Evolutionary conservation across 2,888 invertebrate genomes (phyloP).

Genomic region (Lithophane ornitopus): DNA sequence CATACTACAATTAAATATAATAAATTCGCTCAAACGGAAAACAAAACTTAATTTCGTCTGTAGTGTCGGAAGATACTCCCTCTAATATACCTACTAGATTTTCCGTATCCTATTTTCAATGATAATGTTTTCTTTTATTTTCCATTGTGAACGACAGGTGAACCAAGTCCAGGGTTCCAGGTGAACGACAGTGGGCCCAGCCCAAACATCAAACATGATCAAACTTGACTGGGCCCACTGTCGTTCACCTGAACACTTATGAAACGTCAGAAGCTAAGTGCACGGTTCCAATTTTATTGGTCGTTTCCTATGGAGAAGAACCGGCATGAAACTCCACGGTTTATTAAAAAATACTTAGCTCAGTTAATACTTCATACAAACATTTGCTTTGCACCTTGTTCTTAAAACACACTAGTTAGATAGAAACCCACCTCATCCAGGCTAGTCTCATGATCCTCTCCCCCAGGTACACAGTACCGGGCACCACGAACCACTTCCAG

Average conservation of each 20-base stretch:
- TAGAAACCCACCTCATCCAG: conserved; percentile 82
- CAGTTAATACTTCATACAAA: no score
- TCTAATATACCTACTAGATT: background rate
- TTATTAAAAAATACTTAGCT: background rate
- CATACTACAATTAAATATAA: background rate
- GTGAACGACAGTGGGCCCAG: no score
- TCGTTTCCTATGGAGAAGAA: background rate
- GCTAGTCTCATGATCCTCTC: conserved; percentile 93
- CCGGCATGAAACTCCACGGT: background rate
- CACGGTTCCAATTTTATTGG: no score
- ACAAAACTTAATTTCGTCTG: background rate
- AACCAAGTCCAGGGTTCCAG: no score
- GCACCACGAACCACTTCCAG: conserved; percentile 98
- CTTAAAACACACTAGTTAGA: no score
- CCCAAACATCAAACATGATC: background rate
- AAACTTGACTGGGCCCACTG: background rate
- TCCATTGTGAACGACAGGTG: no score
- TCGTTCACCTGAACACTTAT: background rate
- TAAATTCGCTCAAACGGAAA: background rate
- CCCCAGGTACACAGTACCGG: conserved; percentile 94
- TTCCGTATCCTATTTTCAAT: background rate
- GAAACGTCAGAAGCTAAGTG: background rate
- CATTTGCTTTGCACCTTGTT: no score
- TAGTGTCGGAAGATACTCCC: background rate
- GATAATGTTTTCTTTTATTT: background rate